Conservation (phyloP, 2,113 vertebrate species). For the Notothenia coriiceps region DNA sequence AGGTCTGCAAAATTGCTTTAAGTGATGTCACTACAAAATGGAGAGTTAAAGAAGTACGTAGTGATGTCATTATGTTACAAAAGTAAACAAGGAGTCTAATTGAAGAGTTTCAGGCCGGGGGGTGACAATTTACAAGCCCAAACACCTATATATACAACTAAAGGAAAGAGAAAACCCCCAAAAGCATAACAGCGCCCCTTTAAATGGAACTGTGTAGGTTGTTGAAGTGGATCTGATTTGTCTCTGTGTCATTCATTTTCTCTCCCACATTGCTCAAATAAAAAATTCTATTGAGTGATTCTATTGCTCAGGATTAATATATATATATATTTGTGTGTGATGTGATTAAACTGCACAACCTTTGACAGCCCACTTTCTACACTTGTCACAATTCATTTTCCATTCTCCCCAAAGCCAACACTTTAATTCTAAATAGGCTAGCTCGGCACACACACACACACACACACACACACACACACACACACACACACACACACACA, state of each 20-base stretch:
- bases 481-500: too few species aligned
- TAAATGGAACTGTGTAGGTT: background rate
- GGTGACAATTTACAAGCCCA: too few species aligned
- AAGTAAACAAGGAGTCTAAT: too few species aligned
- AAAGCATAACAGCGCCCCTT: background rate
- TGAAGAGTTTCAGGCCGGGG: too few species aligned
- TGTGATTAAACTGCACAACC: conserved; percentile 35
- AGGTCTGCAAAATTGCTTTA: background rate
- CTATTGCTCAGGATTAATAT: conserved; percentile 11
- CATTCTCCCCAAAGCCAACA: conserved; percentile 34
- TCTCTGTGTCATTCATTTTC: background rate
- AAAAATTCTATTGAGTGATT: conserved; percentile 7
- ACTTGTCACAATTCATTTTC: conserved; percentile 62
- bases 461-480: too few species aligned
- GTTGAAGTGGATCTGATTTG: background rate
- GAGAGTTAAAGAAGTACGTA: background rate
- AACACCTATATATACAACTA: too few species aligned
- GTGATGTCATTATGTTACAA: too few species aligned
- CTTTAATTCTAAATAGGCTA: conserved; percentile 33
- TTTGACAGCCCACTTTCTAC: conserved; percentile 47
- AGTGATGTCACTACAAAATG: background rate
- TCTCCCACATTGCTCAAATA: background rate
- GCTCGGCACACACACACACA: background rate
- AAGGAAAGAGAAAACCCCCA: too few species aligned
- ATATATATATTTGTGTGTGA: conserved; percentile 28